These are phyloP conservation scores for Orthosia gothica DNA, from an alignment of 2,888 invertebrate species.

Conservation along the genomic window DNA sequence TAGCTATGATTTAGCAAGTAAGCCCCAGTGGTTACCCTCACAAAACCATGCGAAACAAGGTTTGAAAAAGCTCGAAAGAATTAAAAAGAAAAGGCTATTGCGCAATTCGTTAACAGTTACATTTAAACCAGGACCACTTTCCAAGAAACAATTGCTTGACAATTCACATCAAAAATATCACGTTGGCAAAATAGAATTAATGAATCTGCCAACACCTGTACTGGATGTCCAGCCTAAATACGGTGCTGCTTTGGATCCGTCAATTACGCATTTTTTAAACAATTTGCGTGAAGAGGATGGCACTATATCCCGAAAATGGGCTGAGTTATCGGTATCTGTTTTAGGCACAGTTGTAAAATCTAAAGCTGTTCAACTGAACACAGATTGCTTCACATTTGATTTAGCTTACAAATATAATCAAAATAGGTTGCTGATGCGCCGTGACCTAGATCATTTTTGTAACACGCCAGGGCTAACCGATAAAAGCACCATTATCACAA, in stretches of 20 bases:
- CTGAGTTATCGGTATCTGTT: conserved; percentile 91
- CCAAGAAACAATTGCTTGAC: conserved; percentile 87
- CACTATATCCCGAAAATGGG: conserved; percentile 87
- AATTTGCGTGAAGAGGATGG: conserved; percentile 81
- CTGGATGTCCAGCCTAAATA: conserved; percentile 88
- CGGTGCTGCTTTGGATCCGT: conserved; percentile 86
- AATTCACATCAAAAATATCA: conserved; percentile 84
- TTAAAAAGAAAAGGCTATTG: conserved; percentile 77
- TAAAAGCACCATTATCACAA: not conserved
- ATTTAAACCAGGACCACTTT: conserved; percentile 92
- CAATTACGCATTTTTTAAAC: conserved; percentile 84
- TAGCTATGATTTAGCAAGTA: conserved; percentile 76
- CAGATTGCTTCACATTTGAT: conserved; percentile 88
- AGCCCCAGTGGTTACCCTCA: conserved; percentile 53
- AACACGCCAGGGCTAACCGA: conserved; percentile 17
- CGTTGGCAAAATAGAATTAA: conserved; percentile 86
- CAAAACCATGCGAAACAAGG: conserved; percentile 56
- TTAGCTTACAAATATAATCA: conserved; percentile 92
- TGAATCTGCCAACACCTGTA: conserved; percentile 88
- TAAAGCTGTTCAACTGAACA: conserved; percentile 69
- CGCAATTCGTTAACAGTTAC: conserved; percentile 81
- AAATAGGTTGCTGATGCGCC: conserved; percentile 90
- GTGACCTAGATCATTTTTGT: conserved; percentile 64
- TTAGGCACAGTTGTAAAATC: conserved; percentile 79
- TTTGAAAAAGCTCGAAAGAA: conserved; percentile 57